Base-by-base conservation (phyloP, 1,140 invertebrate genomes). In the Procambarus virginalis region DNA sequence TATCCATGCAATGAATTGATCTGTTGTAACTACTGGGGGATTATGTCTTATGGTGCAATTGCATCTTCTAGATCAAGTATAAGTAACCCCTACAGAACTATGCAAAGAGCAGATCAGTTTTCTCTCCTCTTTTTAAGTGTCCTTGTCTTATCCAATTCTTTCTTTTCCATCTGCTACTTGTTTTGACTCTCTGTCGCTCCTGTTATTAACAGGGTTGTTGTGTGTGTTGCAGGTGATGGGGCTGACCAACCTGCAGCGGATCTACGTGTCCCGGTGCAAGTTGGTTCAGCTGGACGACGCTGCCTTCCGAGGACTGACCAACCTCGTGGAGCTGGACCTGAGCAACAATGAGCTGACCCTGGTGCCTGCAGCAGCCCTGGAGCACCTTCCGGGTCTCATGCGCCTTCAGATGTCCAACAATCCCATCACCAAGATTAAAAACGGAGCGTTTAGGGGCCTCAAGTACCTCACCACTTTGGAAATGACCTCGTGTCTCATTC, bases 241-340 rank as follows among this genome's bases (percentile, higher is more conserved):
- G 55, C 95, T 98, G 55, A 95, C 97, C 20, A 98, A 98, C 94
- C 94, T 98, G 88, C 98, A 98, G 94, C 95, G 96, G 92, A 95
- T 98, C 49, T 97, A 97, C 94, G 94, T 98, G 93, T 95, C 96
- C 70, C 96, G 95, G 91, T 98, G 97, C 93, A 96, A 96, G 90
- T 96, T 98, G 92, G 96, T 96, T 46, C 96, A 97, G 94, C 97
- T 99, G 93, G 96, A 98, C 93, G 95, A 96, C 78, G 94, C 96
- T 85, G 97, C 97, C 5, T 96, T 98, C 93, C 95, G 95, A 91
- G 96, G 97, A 22, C 94, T 98, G 4, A 97, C 97, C 73, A 98
- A 98, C 94, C 95, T 98, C 70, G 96, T 98, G 58, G 97, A 98
- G 93, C 94, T 98, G 92, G 97, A 98, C 93, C 94, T 98, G 4